Conservation (phyloP, 2,888 invertebrate species). For the Tetheella fluctuosa region DNA sequence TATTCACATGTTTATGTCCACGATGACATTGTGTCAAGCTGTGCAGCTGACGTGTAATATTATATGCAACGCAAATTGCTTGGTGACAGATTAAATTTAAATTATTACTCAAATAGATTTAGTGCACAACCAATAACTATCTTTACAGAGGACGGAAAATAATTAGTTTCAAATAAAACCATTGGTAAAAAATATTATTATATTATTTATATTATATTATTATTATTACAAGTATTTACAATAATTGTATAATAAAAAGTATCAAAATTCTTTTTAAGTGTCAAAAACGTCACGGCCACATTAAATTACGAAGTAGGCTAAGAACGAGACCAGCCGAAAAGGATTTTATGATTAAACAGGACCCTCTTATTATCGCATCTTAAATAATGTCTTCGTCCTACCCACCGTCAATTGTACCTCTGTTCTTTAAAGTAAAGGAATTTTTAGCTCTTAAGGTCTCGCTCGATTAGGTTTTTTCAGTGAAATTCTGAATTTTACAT, state of each 20-base stretch:
- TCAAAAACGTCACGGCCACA: neutral
- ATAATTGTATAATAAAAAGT: neutral
- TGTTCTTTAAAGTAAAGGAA: slow-evolving; percentile 18
- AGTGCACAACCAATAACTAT: no score
- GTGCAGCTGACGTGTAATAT: no score
- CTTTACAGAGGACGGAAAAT: no score
- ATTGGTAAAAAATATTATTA: no score
- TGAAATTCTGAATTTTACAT: neutral
- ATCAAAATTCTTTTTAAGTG: slow-evolving; percentile 11
- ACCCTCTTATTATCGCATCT: slow-evolving; percentile 37
- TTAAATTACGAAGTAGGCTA: slow-evolving; percentile 23
- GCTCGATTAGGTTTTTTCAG: slow-evolving; percentile 5
- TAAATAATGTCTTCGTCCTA: slow-evolving; percentile 38
- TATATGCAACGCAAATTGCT: no score
- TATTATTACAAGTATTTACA: no score
- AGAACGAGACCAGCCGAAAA: slow-evolving; percentile 32
- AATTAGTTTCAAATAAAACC: no score
- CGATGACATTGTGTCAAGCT: no score
- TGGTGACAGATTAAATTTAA: no score
- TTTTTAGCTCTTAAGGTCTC: slow-evolving; percentile 20
- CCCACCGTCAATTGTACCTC: slow-evolving; percentile 20
- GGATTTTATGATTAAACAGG: slow-evolving; percentile 42
- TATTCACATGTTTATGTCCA: no score
- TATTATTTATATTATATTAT: no score
- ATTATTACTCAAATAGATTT: no score